Base-by-base conservation (phyloP, 2,888 invertebrate species). In the Drosophila stalkeri region DNA sequence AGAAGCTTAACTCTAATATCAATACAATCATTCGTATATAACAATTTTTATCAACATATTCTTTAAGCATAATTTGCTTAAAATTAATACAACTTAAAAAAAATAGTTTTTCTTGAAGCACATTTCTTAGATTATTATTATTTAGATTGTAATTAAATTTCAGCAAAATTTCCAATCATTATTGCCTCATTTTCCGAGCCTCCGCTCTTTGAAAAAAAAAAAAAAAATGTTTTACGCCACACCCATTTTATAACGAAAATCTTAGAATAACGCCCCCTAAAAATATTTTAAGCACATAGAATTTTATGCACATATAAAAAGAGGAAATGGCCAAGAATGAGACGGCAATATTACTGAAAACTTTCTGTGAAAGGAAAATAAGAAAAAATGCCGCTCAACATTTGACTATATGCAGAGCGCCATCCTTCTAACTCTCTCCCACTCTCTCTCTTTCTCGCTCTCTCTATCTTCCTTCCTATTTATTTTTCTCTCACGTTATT, bases 371-470 rank as follows among this genome's bases (percentile, higher is more conserved):
- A 67, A 37, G 27, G 18, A n/a, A 20, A 47, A 18, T 52, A 55
- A 54, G 27, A 16, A 52, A 49, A 57, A 43, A 43, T 46, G 18
- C 23, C 47, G 39, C 37, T 54, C 20, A 39, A 57, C 66, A 87
- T 87, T 87, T 87, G 83, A 80, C 77, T 87, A 87, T 87, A 86
- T 85, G 81, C 81, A 86, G 81, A 86, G 75, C 75, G 39, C 66
- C 37, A 20, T 67, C 68, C 46, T 27, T 27, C 27, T 27, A 27
- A 27, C 74, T 23, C 16, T 61, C 54, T 55, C 20, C 1, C 52
- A 20, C 35, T 20, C 14, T 4, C 52, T 14, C 7, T 8, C 46
- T 16, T 23, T 11, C 16, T 3, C 16, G 20, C 39, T n/a, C 39
- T 23, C 23, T 54, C 18, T 6, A 12, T 11, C 11, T 4, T 12